A percentile compares a stretch with the other conserved stretches of the same genome.
phyloP scores from a whole-genome alignment of 2,797 vertebrate species.

The Lithobates pipiens region DNA sequence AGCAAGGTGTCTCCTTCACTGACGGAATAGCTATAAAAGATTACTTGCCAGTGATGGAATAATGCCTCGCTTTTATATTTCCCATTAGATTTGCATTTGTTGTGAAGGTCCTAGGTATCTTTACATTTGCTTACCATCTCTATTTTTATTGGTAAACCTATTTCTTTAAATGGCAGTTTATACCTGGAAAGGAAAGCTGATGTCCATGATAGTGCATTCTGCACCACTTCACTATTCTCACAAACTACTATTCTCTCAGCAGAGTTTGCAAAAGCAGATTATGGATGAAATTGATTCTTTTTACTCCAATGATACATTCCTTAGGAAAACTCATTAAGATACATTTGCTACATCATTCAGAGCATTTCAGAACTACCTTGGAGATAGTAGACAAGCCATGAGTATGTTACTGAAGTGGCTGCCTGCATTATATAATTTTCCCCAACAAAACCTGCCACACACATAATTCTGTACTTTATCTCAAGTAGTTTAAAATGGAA shows the following conservation, averaged over 20 bases:
- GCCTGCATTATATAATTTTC: slow-evolving; percentile 22
- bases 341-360: slow-evolving; percentile 44
- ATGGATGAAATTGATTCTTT: slow-evolving; percentile 3
- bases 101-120: too few relatives aligned
- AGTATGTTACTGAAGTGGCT: slow-evolving; percentile 5
- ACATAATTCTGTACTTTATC: slow-evolving; percentile 25
- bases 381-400: slow-evolving; percentile 32
- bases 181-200: not conserved
- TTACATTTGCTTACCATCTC: too few relatives aligned
- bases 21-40: too few relatives aligned
- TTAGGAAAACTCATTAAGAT: slow-evolving; percentile 39
- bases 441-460: slow-evolving; percentile 16
- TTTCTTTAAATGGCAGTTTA: too few relatives aligned
- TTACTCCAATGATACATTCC: slow-evolving; percentile 18
- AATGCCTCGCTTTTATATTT: too few relatives aligned
- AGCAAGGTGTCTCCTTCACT: too few relatives aligned
- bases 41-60: too few relatives aligned
- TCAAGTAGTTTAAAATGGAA: slow-evolving; percentile 17
- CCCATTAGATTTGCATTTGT: too few relatives aligned
- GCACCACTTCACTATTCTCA: not conserved
- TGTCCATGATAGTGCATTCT: not conserved
- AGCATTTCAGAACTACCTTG: slow-evolving; percentile 45
- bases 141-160: too few relatives aligned
- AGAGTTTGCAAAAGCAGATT: not conserved
- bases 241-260: slow-evolving; percentile 1